Conservation (phyloP, 2,797 vertebrate species). For the Octomys mimax region DNA sequence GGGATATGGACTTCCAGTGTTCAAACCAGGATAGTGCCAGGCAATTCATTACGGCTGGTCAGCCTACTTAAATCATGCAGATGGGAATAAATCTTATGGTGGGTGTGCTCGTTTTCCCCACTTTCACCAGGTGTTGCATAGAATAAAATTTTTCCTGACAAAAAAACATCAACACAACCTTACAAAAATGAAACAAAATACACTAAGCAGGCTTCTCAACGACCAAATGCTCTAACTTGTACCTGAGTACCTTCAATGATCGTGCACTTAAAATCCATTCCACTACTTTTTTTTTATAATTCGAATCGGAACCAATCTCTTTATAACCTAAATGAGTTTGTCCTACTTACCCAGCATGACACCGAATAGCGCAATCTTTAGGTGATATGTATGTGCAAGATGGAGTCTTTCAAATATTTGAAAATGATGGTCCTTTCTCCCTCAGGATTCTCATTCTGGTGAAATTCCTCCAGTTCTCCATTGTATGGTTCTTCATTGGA, state of each 20-base stretch:
- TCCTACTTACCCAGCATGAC: not conserved
- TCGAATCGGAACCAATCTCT: constrained; percentile 21
- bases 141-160: not conserved
- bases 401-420: constrained; percentile 24
- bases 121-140: constrained; percentile 1
- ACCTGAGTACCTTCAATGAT: not conserved
- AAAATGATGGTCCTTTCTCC: not conserved
- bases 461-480: not conserved
- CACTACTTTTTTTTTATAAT: not conserved
- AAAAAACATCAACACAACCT: constrained; percentile 2
- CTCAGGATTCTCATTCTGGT: not conserved
- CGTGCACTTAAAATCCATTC: not conserved
- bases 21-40: not conserved
- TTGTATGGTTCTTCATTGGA: not conserved
- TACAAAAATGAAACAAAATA: not conserved
- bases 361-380: not conserved
- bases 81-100: not conserved
- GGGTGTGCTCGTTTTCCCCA: not conserved
- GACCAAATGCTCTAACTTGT: not conserved
- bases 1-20: not conserved
- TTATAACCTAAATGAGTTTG: constrained; percentile 25
- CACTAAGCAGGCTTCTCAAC: not conserved
- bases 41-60: not conserved
- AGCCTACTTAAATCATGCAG: not conserved
- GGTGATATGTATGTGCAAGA: not conserved